These are phyloP conservation scores for Alectura lathami DNA, from an alignment of 2,113 vertebrate species.

Conservation along the genomic window DNA sequence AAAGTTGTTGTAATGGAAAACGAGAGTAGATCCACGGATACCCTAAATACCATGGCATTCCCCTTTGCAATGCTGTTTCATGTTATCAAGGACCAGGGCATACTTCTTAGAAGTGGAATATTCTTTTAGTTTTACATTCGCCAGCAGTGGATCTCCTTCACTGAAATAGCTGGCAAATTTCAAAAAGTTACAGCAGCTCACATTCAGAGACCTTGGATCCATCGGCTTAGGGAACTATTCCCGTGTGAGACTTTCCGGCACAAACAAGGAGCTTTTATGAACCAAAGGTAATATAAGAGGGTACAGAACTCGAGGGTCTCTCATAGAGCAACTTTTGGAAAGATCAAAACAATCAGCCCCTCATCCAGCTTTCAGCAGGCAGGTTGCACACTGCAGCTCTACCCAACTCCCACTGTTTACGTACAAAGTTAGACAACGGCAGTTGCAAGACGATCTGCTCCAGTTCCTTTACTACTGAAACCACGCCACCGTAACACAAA, in stretches of 20 bases:
- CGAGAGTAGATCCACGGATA: not conserved
- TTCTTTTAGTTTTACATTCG: not conserved
- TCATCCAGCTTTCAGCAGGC: not conserved
- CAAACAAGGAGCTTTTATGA: not conserved
- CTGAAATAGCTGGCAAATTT: not conserved
- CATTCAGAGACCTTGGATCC: not conserved
- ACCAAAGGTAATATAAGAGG: not conserved
- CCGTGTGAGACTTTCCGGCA: not conserved
- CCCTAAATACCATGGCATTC: not conserved
- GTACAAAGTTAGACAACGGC: not conserved
- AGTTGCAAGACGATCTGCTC: not conserved
- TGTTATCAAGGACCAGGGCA: accelerated
- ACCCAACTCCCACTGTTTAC: accelerated
- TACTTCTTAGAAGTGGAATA: not conserved
- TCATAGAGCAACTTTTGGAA: not conserved
- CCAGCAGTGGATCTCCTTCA: not conserved
- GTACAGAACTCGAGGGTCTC: not conserved
- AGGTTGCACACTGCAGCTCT: not conserved
- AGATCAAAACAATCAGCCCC: not conserved
- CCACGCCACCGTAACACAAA: accelerated
- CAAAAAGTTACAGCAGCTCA: not conserved
- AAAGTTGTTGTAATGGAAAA: not conserved
- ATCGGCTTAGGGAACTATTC: not conserved
- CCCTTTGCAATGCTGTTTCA: not conserved
- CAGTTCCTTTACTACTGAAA: not conserved